Base-by-base conservation (phyloP, 2,888 invertebrate genomes). In the Tachina grossa region DNA sequence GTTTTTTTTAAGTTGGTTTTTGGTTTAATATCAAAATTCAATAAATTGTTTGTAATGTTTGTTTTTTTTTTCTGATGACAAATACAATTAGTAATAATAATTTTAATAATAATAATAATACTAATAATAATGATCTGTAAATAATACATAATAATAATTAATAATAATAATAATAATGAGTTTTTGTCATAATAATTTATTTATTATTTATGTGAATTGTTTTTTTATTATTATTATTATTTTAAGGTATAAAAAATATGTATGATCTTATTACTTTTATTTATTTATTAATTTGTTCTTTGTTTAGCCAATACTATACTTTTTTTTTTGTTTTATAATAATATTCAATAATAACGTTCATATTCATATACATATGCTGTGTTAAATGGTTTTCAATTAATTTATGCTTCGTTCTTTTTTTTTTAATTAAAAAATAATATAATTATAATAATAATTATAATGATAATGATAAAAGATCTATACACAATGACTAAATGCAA, bases 241-340 rank as follows among this genome's bases (percentile, higher is more conserved):
- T 66, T 83, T 84, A 87, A 87, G 88, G 88, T 88, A 88, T 88
- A 88, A 88, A 88, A 88, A 88, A 81, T 86, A 86, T 82, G 82
- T 81, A 78, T 80, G 68, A 59, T 59, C 31, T 39, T 78, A 81
- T 77, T 63, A 69, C 57, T 78, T 80, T 76, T 82, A 68, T 49
- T 69, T 77, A 72, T 61, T 53, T 51, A 39, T 51, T 61, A 43
- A 43, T 63, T 74, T 79, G 51, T 59, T 79, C 57, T 85, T 76
- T 31, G 6, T 31, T 31, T 31, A 31, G 76, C 71, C 83, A 85
- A 79, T 85, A 87, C 71, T 72, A 74, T 74, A 68, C 43, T 59
- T 59, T 65, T 9, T 65, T 9, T 72, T 76, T 66, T 57, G 13
- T 22, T 47, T 76, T 16, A 51, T 81, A 80, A 77, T 83, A 84